These are phyloP conservation scores for Chamaea fasciata DNA, from an alignment of 2,113 vertebrate species.

Conservation along the genomic window DNA sequence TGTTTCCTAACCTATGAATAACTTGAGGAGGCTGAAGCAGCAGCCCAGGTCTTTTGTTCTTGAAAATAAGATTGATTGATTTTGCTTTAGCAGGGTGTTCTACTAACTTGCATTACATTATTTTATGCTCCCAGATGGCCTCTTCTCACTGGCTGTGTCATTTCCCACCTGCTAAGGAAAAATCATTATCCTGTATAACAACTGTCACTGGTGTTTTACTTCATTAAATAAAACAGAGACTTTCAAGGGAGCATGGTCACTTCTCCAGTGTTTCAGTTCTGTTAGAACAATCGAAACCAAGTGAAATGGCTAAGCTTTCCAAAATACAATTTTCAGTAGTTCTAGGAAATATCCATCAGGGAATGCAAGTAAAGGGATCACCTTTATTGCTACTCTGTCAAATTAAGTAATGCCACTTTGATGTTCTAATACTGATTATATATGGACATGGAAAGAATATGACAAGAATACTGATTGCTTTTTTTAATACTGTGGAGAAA, in stretches of 20 bases:
- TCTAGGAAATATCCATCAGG: neutral
- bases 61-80: neutral
- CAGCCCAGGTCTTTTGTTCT: constrained; percentile 4
- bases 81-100: neutral
- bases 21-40: constrained; percentile 34
- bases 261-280: neutral
- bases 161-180: neutral
- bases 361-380: neutral
- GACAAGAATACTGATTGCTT: neutral
- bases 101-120: neutral
- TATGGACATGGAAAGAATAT: neutral
- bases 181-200: neutral
- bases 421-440: neutral
- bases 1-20: neutral
- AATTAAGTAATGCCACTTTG: constrained; percentile 9
- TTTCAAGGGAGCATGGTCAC: neutral
- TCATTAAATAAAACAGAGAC: neutral
- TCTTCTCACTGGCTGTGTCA: neutral
- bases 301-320: neutral
- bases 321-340: neutral
- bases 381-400: neutral
- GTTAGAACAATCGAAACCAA: neutral
- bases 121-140: neutral
- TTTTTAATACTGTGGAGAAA: neutral
- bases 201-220: neutral